Evolutionary conservation across 2,888 invertebrate species (phyloP), one percentile per base, ranked within the genome.

Genomic region (Antheraea assamensis): DNA sequence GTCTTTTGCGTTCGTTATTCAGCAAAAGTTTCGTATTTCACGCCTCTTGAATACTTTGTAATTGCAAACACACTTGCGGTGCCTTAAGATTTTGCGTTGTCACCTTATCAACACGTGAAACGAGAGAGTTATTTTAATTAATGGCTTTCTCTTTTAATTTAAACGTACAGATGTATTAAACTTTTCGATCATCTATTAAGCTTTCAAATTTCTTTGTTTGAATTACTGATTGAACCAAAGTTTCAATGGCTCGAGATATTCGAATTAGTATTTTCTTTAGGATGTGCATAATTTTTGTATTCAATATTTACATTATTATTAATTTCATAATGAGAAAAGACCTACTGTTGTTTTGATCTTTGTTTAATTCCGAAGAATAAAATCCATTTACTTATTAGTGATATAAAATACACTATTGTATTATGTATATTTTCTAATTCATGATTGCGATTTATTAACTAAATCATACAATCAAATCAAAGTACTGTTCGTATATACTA

Each of bases 111-210:
- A 85, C 83, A 83, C 87, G 86, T 89, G 86, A 87, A 89, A 90
- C 88, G 85, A 86, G 87, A 90, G 88, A 90, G 87, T 80, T 80
- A 83, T 89, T 90, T 90, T 92, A 93, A 92, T 92, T 91, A 90
- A 87, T 85, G 84, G 85, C 92, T 92, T 92, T 92, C 92, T 88
- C 88, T 85, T 64, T 83, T 83, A 81, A 84, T 82, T 84, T 84
- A 82, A 83, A 85, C 82, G 79, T 81, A 77, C 75, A 79, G 81
- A 75, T 74, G 76, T 79, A 78, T 81, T 81, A 79, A 79, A 75
- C 77, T 35, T 21, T 68, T 78, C 75, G 76, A 76, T 78, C 78
- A 80, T 76, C 66, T 31, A 75, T 76, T 64, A 64, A 64, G 27
- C 61, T 68, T 74, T 73, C 76, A 76, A 80, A 76, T 73, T 74